Percentiles rank a stretch among this genome's conserved stretches.
phyloP scores from a whole-genome alignment of 2,888 invertebrate species.

The Microplitis deprimator region DNA sequence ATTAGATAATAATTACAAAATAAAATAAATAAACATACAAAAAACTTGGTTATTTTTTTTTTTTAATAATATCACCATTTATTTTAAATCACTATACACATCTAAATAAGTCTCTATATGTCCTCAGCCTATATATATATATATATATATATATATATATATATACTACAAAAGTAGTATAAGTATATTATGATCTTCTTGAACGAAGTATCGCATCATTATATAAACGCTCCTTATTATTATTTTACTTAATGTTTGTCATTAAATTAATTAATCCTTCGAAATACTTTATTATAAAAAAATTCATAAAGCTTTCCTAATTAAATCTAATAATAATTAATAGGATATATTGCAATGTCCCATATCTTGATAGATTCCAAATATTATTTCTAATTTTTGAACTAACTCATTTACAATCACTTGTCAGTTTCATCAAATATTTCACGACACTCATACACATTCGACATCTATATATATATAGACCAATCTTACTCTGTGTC shows the following conservation, averaged over 20 bases:
- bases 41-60: background rate
- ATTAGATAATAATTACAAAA: background rate
- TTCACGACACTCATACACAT: no score
- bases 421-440: slow-evolving; percentile 28
- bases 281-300: slow-evolving; percentile 38
- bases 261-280: background rate
- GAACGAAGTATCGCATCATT: background rate
- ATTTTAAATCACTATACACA: slow-evolving; percentile 68
- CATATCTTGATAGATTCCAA: slow-evolving; percentile 56
- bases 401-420: slow-evolving; percentile 22
- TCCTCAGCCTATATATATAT: background rate
- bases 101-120: slow-evolving; percentile 53
- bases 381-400: slow-evolving; percentile 23
- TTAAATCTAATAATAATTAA: slow-evolving; percentile 62
- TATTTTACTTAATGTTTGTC: slow-evolving; percentile 10
- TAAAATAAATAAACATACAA: slow-evolving; percentile 8
- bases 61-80: slow-evolving; percentile 64
- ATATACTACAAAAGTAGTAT: slow-evolving; percentile 6
- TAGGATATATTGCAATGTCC: slow-evolving; percentile 71
- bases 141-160: background rate
- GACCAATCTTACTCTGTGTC: background rate
- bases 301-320: slow-evolving; percentile 65
- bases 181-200: slow-evolving; percentile 31
- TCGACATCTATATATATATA: background rate
- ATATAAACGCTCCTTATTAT: background rate